A percentile compares a stretch with the other conserved stretches of the same genome.
Evolutionary conservation across 53 echinoderm and acorn worm species (phyloP).

Genomic region (Echinometra lucunter): DNA sequence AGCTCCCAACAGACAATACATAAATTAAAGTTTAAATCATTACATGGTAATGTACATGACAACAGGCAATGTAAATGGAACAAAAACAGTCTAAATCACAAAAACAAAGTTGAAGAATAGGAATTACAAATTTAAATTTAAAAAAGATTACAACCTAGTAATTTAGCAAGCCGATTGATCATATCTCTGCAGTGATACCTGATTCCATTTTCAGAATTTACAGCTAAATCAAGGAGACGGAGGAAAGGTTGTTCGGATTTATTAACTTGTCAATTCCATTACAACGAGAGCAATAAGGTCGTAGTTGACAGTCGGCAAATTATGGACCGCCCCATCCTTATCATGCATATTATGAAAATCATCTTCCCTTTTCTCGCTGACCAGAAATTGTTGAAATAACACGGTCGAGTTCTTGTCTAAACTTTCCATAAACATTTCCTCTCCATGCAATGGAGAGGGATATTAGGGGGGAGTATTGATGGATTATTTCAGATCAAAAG

Average conservation of each 20-base stretch:
- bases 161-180: not conserved
- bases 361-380: not conserved
- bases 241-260: not conserved
- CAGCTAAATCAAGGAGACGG: not conserved
- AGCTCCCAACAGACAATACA: too few relatives aligned
- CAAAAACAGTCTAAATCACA: too few relatives aligned
- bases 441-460: not conserved
- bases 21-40: too few relatives aligned
- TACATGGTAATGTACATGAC: too few relatives aligned
- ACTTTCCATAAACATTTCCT: conserved; percentile 45
- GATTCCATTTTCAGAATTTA: not conserved
- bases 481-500: not conserved
- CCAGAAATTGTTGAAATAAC: conserved; percentile 43
- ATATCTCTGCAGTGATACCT: not conserved
- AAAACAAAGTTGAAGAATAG: too few relatives aligned
- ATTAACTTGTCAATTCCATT: not conserved
- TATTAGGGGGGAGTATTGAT: not conserved
- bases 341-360: not conserved
- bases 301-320: not conserved
- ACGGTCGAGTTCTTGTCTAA: not conserved
- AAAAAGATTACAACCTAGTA: not conserved
- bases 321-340: not conserved
- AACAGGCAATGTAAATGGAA: too few relatives aligned
- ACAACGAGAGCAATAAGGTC: not conserved
- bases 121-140: too few relatives aligned